Percentiles rank a stretch among this genome's conserved stretches.
Conservation (phyloP, 2,797 vertebrate species). For the Pipistrellus pygmaeus region DNA sequence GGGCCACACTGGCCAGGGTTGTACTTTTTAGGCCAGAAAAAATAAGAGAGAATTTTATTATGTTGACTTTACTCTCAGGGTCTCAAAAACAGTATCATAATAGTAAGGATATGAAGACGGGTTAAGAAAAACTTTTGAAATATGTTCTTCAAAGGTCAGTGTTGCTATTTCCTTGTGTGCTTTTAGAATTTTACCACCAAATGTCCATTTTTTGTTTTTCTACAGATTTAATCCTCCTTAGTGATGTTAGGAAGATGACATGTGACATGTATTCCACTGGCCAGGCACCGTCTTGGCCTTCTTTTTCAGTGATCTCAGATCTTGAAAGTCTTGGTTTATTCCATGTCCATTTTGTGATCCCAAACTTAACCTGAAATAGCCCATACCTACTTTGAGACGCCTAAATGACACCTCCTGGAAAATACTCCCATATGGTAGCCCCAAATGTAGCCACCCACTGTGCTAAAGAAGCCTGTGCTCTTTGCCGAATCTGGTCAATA, state of each 20-base stretch:
- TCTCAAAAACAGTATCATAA: constrained; percentile 23
- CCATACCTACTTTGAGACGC: neutral
- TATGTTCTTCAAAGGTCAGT: constrained; percentile 1
- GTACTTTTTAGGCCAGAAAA: constrained; percentile 41
- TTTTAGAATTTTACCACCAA: constrained; percentile 50
- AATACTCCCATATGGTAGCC: neutral
- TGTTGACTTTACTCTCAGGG: neutral
- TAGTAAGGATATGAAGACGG: constrained; percentile 15
- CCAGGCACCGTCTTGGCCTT: neutral
- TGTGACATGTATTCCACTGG: neutral
- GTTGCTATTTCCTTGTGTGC: neutral
- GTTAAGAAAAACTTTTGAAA: neutral
- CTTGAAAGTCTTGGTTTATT: constrained; percentile 27
- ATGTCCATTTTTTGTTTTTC: constrained; percentile 49
- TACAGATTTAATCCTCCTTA: constrained; percentile 31
- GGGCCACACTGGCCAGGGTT: neutral
- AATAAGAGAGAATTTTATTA: constrained; percentile 56
- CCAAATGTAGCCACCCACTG: neutral
- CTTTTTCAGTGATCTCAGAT: constrained; percentile 24
- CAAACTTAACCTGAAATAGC: constrained; percentile 23
- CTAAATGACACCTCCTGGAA: neutral
- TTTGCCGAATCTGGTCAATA: constrained; percentile 18
- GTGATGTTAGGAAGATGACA: neutral
- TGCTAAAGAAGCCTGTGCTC: neutral
- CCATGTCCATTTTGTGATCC: constrained; percentile 13